Base-by-base conservation (phyloP, 2,113 vertebrate species). In the Carettochelys insculpta region DNA sequence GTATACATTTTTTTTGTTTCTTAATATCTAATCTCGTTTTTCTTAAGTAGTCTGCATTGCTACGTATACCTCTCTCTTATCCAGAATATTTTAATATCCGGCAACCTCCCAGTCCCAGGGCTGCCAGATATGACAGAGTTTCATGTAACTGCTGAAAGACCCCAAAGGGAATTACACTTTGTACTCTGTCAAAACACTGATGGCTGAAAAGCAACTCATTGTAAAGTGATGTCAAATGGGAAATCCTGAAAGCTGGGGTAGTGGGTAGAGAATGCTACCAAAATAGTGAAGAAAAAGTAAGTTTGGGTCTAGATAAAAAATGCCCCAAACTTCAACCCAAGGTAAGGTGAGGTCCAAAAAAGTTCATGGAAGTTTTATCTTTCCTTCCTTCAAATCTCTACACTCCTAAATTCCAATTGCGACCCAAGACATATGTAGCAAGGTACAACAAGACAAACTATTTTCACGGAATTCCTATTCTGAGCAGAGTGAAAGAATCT, bases 201-300 rank as follows among this genome's bases (percentile, higher is more conserved):
- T 29, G 31, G 7, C 3, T 56, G 41, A 11, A 41, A 4, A 38
- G 5, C 8, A 45, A 6, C 2, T 8, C 29, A 10, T 14, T 31
- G 12, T 1, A 13, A 22, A 75, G 1, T 6, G 41, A 12, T 41
- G 27, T 2, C 4, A 68, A 68, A 68, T 68, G 20, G n/a, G 20
- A n/a, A 68, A 38, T 68, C 0, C 0, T 2, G 58, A 22, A 27
- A 71, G 1, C 12, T 5, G 54, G 27, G 27, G 24, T 5, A n/a
- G 52, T 9, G 22, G 52, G 52, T 24, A 24, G 24, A 22, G 54
- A 11, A 11, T 31, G 27, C 31, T 10, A 38, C n/a, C 27, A 75
- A 34, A 93, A 10, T 3, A 53, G 0, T 34, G 43, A 29, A 6
- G 4, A 7, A 83, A 41, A 77, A 83, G 71, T 6, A 14, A 48